Base-by-base conservation (phyloP, 1,140 invertebrate species). In the Lordiphosa stackelbergi region DNA sequence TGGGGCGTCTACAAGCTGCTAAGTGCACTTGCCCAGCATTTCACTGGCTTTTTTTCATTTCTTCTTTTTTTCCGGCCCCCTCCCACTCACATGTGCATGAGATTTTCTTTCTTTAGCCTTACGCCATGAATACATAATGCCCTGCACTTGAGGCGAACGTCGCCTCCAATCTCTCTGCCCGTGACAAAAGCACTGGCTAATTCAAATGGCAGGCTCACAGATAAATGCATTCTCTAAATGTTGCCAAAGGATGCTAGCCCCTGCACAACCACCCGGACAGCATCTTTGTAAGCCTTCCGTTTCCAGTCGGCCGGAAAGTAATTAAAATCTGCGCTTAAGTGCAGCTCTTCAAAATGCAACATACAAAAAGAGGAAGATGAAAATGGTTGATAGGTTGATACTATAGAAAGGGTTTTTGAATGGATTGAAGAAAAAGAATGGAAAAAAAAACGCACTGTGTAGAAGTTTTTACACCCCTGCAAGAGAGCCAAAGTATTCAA, bases 281-380 rank as follows among this genome's bases (percentile, higher is more conserved):
- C 45, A 52, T 58, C 60, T 66, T 61, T 70, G 68, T 70, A 11
- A 6, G 57, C 46, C 66, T 66, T 73, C 74, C 74, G 74, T 57
- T 79, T 70, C 65, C 75, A 74, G 74, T 81, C 75, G 77, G 77
- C 75, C 75, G 75, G 75, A 81, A 81, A 81, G 77, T 81, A 81
- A 81, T 81, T 81, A 81, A 81, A 81, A 81, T 81, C 71, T 81
- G 72, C 75, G 77, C 75, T 75, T 81, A 81, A 81, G 75, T 81
- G 75, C 75, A 83, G 71, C 58, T 72, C 68, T 79, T 75, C 57
- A 71, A 54, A 69, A 48, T 66, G 61, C 64, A 51, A 46, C 46
- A 43, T 28, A 42, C 45, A 51, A 42, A 66, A 47, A 47, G 35
- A 28, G 35, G 34, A 53, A 40, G 37, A 31, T 10, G 3, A 63